Evolutionary conservation across 2,888 invertebrate genomes (phyloP).

Genomic region (Papilio demoleus): DNA sequence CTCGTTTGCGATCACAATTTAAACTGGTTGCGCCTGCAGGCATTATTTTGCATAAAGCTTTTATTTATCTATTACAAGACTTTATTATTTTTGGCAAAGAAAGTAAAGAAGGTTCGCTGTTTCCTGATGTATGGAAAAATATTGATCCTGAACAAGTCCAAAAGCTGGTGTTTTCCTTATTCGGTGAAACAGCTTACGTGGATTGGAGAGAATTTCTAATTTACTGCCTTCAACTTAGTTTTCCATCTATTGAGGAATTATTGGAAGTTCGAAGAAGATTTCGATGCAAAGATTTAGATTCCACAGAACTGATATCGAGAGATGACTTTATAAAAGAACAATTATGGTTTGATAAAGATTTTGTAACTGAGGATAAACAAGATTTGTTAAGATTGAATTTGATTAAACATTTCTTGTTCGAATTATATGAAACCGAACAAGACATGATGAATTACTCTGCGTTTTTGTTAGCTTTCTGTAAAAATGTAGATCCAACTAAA

Average conservation of each 20-base stretch:
- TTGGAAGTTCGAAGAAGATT: constrained; percentile 76
- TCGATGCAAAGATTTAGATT: constrained; percentile 71
- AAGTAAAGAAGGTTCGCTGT: constrained; percentile 64
- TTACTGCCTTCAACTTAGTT: constrained; percentile 81
- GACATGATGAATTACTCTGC: constrained; percentile 84
- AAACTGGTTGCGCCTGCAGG: constrained; percentile 74
- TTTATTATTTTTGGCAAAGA: constrained; percentile 77
- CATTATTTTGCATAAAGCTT: constrained; percentile 71
- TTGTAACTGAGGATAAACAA: constrained; percentile 55
- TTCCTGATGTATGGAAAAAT: constrained; percentile 70
- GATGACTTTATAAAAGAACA: constrained; percentile 61
- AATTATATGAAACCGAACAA: constrained; percentile 77
- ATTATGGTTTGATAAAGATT: constrained; percentile 73
- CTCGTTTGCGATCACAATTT: constrained; percentile 65
- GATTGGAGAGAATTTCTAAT: constrained; percentile 88
- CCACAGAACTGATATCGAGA: constrained; percentile 66
- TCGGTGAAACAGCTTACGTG: constrained; percentile 81
- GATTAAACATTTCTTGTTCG: constrained; percentile 83
- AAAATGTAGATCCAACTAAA: constrained; percentile 76
- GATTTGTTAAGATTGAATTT: constrained; percentile 62
- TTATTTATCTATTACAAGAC: constrained; percentile 81
- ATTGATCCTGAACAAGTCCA: constrained; percentile 72
- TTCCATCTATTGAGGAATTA: constrained; percentile 82
- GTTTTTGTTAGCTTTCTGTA: constrained; percentile 85
- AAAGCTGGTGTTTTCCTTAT: constrained; percentile 73